These are phyloP conservation scores for Heteractis magnifica DNA, from an alignment of 92 coral and sea anemone species.

Conservation along the genomic window DNA sequence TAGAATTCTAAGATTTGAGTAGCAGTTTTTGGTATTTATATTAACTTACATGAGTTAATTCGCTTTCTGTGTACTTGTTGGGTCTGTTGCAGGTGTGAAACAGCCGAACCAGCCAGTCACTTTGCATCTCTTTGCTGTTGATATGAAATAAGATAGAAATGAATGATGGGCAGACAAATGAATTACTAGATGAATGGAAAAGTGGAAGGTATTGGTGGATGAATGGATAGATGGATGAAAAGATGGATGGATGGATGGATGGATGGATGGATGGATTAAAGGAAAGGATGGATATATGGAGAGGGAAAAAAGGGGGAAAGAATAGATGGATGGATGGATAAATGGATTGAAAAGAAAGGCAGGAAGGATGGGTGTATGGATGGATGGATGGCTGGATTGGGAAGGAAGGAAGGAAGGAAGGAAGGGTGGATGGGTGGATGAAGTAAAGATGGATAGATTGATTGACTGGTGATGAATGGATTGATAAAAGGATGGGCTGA, in stretches of 20 bases:
- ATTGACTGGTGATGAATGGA: no score
- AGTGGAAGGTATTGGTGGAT: not conserved
- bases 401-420: not conserved
- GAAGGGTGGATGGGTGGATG: no score
- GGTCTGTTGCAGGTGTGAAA: slow-evolving; percentile 91
- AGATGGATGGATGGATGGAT: not conserved
- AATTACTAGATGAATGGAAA: not conserved
- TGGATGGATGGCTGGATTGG: not conserved
- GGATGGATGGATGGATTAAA: not conserved
- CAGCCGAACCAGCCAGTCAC: slow-evolving; percentile 83
- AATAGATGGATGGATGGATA: not conserved
- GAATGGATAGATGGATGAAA: not conserved
- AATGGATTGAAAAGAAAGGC: not conserved
- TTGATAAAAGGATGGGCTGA: no score
- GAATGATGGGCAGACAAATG: not conserved
- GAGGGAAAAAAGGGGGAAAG: not conserved
- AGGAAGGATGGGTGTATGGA: not conserved
- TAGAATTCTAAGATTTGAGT: not conserved
- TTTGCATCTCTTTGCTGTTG: slow-evolving; percentile 76
- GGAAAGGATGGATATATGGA: not conserved
- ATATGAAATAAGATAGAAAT: not conserved
- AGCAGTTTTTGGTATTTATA: not conserved
- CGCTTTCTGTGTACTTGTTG: slow-evolving; percentile 64
- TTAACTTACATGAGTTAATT: slow-evolving; percentile 62
- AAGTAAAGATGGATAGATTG: no score